These are phyloP conservation scores for Lipophrys pholis DNA, from an alignment of 2,113 vertebrate genomes.

Conservation along the genomic window DNA sequence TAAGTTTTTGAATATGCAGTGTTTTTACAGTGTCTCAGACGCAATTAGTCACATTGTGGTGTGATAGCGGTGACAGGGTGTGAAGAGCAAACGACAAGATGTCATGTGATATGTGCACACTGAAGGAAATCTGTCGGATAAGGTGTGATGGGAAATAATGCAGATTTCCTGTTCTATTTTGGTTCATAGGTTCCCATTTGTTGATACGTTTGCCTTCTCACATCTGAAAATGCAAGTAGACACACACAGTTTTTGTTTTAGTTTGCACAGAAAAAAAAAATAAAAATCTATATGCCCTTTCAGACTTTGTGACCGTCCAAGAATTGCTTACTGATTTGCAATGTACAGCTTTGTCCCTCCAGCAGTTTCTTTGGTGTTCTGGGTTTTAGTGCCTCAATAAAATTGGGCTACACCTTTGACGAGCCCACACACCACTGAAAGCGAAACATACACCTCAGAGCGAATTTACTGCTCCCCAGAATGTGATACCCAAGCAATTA, in stretches of 20 bases:
- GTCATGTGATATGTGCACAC: slow-evolving; percentile 31
- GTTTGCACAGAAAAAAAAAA: slow-evolving; percentile 27
- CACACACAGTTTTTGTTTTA: slow-evolving; percentile 2
- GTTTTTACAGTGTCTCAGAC: slow-evolving; percentile 26
- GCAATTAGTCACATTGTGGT: slow-evolving; percentile 43
- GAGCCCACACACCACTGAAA: slow-evolving; percentile 68
- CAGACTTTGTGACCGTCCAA: slow-evolving; percentile 5
- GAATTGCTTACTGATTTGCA: slow-evolving; percentile 43
- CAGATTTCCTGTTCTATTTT: neutral
- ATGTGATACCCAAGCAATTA: slow-evolving; percentile 85
- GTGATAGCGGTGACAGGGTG: slow-evolving; percentile 47
- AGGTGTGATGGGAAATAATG: slow-evolving; percentile 22
- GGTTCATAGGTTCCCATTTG: neutral
- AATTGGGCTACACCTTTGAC: slow-evolving; percentile 69
- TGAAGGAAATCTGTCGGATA: slow-evolving; percentile 21
- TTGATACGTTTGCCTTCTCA: neutral
- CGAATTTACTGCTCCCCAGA: slow-evolving; percentile 81
- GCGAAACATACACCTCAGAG: slow-evolving; percentile 74
- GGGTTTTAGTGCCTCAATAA: slow-evolving; percentile 72
- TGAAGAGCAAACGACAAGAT: slow-evolving; percentile 35
- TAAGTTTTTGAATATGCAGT: slow-evolving; percentile 16
- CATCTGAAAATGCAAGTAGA: slow-evolving; percentile 1
- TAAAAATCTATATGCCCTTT: slow-evolving; percentile 23
- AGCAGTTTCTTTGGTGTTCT: slow-evolving; percentile 62
- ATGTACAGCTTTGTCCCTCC: slow-evolving; percentile 47